Base-by-base conservation (phyloP, 2,113 vertebrate species). In the Anthoscopus minutus region DNA sequence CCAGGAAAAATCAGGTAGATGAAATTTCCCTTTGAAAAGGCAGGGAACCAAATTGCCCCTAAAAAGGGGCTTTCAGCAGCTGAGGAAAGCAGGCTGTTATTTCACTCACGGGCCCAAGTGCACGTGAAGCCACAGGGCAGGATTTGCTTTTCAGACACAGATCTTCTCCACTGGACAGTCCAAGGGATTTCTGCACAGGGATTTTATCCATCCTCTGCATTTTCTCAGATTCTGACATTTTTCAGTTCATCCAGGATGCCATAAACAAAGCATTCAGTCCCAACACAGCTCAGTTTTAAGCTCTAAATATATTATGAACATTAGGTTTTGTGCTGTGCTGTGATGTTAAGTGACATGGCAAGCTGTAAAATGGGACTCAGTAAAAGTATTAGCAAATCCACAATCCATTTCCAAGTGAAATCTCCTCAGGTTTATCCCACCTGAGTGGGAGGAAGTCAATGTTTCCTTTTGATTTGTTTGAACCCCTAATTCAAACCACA, bases 401-500 rank as follows among this genome's bases (percentile, higher is more conserved):
- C 48, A 58, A 64, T 37, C 47, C 44, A 10, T 38, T 82, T 64
- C 65, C n/a, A 61, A 72, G 70, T 4, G 77, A 78, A 86, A 54
- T 17, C 56, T 91, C 56, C 56, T 38, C 77, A 40, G 81, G 87
- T 81, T 92, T 91, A 12, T 78, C 84, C 69, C 84, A 83, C 74
- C 89, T 85, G 93, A 65, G 73, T 35, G 57, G 66, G 84, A 77
- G 78, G 92, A 92, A 93, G 66, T 57, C 44, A 4, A 22, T 21
- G 70, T 79, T 89, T 91, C 77, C 81, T 84, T 74, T 73, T 47
- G 88, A 13, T 58, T 84, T 81, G 88, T 92, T 91, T 92, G 92
- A 88, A 54, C 15, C 40, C 28, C 77, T 79, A 67, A 94, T 91
- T 93, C 91, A 88, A 95, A 92, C 72, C 86, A 87, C 58, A 82